Evolutionary conservation across 2,888 invertebrate genomes (phyloP).

Genomic region (Physocephala rufipes): DNA sequence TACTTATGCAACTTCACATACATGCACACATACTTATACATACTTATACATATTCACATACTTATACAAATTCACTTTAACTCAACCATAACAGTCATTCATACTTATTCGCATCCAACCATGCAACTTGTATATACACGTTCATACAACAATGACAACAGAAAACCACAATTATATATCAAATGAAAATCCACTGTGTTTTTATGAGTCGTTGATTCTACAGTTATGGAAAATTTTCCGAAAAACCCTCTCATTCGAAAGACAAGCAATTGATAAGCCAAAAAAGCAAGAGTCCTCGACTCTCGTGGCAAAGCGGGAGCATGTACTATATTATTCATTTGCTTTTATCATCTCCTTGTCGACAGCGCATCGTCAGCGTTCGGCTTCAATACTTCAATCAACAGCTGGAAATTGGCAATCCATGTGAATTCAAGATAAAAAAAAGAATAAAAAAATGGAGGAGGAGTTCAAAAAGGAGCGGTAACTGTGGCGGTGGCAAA

Average conservation of each 20-base stretch:
- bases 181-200: slow-evolving; percentile 27
- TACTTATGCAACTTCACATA: too few relatives aligned
- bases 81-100: too few relatives aligned
- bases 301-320: background rate
- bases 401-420: background rate
- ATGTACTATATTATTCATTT: background rate
- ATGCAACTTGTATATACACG: too few relatives aligned
- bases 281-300: background rate
- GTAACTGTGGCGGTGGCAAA: too few relatives aligned
- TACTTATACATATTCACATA: background rate
- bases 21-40: too few relatives aligned
- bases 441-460: too few relatives aligned
- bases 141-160: too few relatives aligned
- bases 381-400: slow-evolving; percentile 26
- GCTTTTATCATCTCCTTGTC: slow-evolving; percentile 16
- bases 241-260: background rate
- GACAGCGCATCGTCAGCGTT: background rate
- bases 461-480: too few relatives aligned
- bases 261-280: background rate
- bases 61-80: too few relatives aligned
- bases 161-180: too few relatives aligned
- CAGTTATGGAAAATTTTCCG: background rate
- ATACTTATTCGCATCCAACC: too few relatives aligned
- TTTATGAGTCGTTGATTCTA: slow-evolving; percentile 28
- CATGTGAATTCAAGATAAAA: too few relatives aligned